Base-by-base conservation (phyloP, 2,797 vertebrate species). In the Discoglossus pictus region DNA sequence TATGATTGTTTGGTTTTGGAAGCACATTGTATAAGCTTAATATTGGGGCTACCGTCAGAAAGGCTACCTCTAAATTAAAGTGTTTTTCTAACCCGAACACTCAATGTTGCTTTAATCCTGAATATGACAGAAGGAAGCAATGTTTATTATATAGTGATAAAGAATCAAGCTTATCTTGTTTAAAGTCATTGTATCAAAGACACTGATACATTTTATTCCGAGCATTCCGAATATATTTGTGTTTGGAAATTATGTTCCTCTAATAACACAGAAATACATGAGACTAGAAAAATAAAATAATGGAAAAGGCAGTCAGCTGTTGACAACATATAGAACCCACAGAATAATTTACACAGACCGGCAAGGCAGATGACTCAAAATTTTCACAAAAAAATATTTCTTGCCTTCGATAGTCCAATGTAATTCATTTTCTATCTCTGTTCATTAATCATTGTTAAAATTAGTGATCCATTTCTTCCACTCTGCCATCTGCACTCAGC, bases 361-460 rank as follows among this genome's bases (percentile, higher is more conserved):
- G 92, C 91, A 91, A 87, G 91, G 93, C 92, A 98, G 93, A 93
- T 86, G 93, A 95, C 93, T 94, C 95, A 96, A 97, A 96, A 97
- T 95, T 97, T 95, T 96, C 92, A 91, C 91, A 93, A 96, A 96
- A 31, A 31, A 97, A 97, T 94, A 95, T 96, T 97, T 93, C 91
- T 92, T 93, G 93, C 93, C 93, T 97, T 92, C 90, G 87, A 98
- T 94, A 94, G 94, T 97, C 95, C 94, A 91, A 95, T 93, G 94
- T 97, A 99, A 99, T 98, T 99, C 97, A 97, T 99, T 98, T 98
- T 98, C 97, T 95, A 98, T 98, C 97, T 99, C 95, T 98, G 97
- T 99, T 98, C 97, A 98, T 99, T 99, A 99, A 99, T 99, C 97
- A 99, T 99, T 99, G 96, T 99, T 98, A 99, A 98, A 99, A 99